phyloP scores from a whole-genome alignment of 2,888 invertebrate genomes.

The Drosophila borborema region DNA sequence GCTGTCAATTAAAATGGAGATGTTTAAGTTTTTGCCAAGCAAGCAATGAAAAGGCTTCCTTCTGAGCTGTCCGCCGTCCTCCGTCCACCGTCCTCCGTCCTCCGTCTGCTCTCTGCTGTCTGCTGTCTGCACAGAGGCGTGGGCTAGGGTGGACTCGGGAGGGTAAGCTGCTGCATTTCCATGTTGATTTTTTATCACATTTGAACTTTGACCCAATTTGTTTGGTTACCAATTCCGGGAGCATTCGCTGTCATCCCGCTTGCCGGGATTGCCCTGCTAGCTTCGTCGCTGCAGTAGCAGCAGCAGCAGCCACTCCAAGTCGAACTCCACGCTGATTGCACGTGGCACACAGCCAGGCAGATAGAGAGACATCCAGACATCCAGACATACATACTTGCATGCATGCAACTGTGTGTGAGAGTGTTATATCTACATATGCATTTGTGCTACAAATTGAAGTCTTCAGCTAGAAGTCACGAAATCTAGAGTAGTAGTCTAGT shows the following conservation, averaged over 20 bases:
- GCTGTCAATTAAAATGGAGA: constrained; percentile 79
- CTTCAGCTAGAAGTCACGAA: constrained; percentile 77
- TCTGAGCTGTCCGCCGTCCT: constrained; percentile 3
- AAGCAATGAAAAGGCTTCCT: constrained; percentile 53
- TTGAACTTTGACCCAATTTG: constrained; percentile 83
- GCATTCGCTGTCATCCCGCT: constrained; percentile 38
- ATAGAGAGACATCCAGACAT: constrained; percentile 32
- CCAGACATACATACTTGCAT: constrained; percentile 19
- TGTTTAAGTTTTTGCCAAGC: constrained; percentile 69
- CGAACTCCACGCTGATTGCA: constrained; percentile 71
- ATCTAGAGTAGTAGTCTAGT: constrained; percentile 77
- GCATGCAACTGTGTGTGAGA: not conserved
- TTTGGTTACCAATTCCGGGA: constrained; percentile 62
- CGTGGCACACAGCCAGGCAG: constrained; percentile 61
- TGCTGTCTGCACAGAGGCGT: constrained; percentile 8
- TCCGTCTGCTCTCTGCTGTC: not conserved
- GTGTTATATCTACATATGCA: constrained; percentile 7
- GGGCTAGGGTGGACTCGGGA: not conserved
- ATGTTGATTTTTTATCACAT: constrained; percentile 78
- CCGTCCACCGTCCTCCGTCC: not conserved
- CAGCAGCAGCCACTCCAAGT: constrained; percentile 58
- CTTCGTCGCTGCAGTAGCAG: constrained; percentile 42
- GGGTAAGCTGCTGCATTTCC: constrained; percentile 42
- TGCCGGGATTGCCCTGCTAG: constrained; percentile 50
- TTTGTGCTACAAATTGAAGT: constrained; percentile 74